Evolutionary conservation across 2,888 invertebrate genomes (phyloP).

Genomic region (Falcaria lacertinaria): DNA sequence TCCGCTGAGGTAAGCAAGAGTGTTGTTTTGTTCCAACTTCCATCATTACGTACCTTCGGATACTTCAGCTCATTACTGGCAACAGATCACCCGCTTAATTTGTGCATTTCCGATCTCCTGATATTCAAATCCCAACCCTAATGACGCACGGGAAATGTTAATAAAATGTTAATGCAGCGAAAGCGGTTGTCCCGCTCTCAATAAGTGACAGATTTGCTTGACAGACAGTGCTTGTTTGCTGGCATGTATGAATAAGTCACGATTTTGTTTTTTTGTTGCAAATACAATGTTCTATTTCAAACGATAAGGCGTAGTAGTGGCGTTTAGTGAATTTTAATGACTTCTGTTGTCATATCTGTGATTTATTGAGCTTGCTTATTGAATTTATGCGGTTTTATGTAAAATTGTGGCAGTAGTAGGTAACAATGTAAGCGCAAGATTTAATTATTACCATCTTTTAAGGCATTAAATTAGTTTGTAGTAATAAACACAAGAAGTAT

Average conservation of each 20-base stretch:
- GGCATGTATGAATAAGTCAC: constrained; percentile 73
- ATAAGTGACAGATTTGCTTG: constrained; percentile 79
- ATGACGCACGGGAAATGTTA: constrained; percentile 76
- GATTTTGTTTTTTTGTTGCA: constrained; percentile 62
- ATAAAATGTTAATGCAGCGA: constrained; percentile 77
- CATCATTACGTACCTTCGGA: constrained; percentile 68
- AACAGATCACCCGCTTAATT: constrained; percentile 78
- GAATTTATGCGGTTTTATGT: constrained; percentile 15
- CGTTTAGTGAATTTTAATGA: constrained; percentile 28
- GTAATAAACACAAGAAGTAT: no score
- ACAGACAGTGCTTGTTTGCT: constrained; percentile 68
- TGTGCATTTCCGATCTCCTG: constrained; percentile 78
- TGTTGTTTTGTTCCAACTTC: constrained; percentile 70
- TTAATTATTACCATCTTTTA: no score
- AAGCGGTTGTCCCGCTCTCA: constrained; percentile 62
- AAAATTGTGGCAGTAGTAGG: no score
- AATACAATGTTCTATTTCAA: constrained; percentile 21
- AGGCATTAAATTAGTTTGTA: no score
- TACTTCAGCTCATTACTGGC: constrained; percentile 68
- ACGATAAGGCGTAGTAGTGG: constrained; percentile 26
- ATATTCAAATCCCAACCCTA: constrained; percentile 78
- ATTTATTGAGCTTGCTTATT: not conserved
- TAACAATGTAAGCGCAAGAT: no score
- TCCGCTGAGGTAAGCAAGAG: constrained; percentile 66
- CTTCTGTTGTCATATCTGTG: constrained; percentile 11